Conservation (phyloP, 2,888 invertebrate genomes). For the Maniola hyperantus region DNA sequence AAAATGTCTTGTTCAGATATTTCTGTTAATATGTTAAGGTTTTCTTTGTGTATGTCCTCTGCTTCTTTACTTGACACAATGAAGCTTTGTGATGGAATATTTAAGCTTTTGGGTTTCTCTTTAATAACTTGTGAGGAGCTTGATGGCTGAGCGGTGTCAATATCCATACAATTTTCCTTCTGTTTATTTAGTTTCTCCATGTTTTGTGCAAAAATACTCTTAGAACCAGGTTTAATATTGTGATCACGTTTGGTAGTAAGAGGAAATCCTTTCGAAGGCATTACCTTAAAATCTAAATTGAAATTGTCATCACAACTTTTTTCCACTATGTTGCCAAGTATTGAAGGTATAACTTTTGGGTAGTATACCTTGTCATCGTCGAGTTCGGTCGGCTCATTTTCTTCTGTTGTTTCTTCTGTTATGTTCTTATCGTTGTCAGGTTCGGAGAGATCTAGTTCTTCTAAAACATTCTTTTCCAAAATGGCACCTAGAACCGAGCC, state of each 20-base stretch:
- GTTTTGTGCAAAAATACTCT: conserved; percentile 79
- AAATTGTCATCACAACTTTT: conserved; percentile 57
- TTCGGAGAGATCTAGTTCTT: conserved; percentile 37
- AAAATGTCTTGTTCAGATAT: conserved; percentile 90
- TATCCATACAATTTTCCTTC: conserved; percentile 53
- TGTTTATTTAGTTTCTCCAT: conserved; percentile 53
- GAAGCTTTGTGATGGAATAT: conserved; percentile 68
- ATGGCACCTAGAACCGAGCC: conserved; percentile 58
- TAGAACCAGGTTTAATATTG: conserved; percentile 49
- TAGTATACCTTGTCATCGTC: conserved; percentile 74
- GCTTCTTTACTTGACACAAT: conserved; percentile 77
- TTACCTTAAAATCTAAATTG: conserved; percentile 49
- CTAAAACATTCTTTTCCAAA: conserved; percentile 59
- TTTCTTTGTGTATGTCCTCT: conserved; percentile 87
- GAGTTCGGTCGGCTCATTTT: conserved; percentile 30
- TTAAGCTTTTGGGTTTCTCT: conserved; percentile 33
- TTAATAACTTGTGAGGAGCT: conserved; percentile 31
- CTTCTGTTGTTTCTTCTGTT: background rate
- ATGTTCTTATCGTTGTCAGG: conserved; percentile 58
- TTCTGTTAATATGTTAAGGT: conserved; percentile 84
- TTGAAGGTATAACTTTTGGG: conserved; percentile 68
- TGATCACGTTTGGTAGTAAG: conserved; percentile 68
- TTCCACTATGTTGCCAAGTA: conserved; percentile 83
- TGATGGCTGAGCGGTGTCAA: conserved; percentile 55
- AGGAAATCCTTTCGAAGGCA: conserved; percentile 78